Evolutionary conservation across 2,113 vertebrate species (phyloP).

Genomic region (Perccottus glenii): DNA sequence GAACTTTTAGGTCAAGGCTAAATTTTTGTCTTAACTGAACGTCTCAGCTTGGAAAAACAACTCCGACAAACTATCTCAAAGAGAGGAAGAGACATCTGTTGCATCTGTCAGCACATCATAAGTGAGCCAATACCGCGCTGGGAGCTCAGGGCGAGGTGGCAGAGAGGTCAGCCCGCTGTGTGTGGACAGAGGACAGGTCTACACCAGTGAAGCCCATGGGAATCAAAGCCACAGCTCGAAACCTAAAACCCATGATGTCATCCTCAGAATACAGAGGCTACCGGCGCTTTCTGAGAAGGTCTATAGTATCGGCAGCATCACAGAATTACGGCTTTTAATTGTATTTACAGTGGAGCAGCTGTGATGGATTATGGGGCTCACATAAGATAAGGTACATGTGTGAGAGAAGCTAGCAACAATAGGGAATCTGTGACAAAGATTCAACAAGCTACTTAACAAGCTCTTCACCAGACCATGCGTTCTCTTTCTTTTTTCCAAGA

Average conservation of each 20-base stretch:
- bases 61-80: slow-evolving; percentile 24
- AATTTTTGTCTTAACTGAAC: slow-evolving; percentile 26
- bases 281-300: slow-evolving; percentile 60
- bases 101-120: slow-evolving; percentile 66
- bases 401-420: slow-evolving; percentile 6
- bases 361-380: slow-evolving; percentile 46
- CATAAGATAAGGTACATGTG: slow-evolving; percentile 28
- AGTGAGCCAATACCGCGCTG: slow-evolving; percentile 56
- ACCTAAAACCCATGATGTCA: slow-evolving; percentile 76
- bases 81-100: slow-evolving; percentile 63
- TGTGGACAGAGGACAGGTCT: background rate
- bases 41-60: slow-evolving; percentile 38
- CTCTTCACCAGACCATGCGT: background rate
- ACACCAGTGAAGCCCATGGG: slow-evolving; percentile 42
- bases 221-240: slow-evolving; percentile 63
- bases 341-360: slow-evolving; percentile 71
- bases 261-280: slow-evolving; percentile 60
- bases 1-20: background rate
- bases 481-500: background rate
- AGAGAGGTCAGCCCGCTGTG: slow-evolving; percentile 53
- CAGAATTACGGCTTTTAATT: slow-evolving; percentile 63
- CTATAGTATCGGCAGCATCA: slow-evolving; percentile 48
- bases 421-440: background rate
- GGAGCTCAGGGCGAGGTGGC: slow-evolving; percentile 51
- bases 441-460: background rate